Conservation (phyloP, 2,113 vertebrate species). For the Tamias sibiricus region DNA sequence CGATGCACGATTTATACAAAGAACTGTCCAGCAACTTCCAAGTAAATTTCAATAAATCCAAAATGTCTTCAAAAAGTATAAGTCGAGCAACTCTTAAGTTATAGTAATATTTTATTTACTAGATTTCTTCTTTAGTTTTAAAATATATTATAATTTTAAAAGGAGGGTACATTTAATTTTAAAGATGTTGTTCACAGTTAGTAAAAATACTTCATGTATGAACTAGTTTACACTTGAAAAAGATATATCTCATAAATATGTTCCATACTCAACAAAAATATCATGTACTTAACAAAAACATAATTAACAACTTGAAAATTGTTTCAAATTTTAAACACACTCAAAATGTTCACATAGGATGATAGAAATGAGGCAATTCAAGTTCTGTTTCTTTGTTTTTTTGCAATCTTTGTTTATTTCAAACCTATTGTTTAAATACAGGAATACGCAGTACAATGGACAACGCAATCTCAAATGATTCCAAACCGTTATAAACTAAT, state of each 20-base stretch:
- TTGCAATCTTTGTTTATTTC: not conserved
- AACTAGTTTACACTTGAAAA: constrained; percentile 24
- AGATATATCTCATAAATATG: not conserved
- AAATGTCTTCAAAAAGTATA: constrained; percentile 50
- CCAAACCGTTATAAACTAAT: not conserved
- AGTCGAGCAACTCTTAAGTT: not conserved
- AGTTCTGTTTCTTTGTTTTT: not conserved
- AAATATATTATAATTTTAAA: constrained; percentile 13
- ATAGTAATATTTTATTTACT: not conserved
- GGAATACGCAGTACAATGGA: not conserved
- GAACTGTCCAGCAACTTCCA: not conserved
- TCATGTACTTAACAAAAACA: not conserved
- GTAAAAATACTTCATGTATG: not conserved
- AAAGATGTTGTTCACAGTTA: not conserved
- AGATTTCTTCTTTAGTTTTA: constrained; percentile 26
- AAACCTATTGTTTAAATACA: not conserved
- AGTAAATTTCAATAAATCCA: constrained; percentile 38
- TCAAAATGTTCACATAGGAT: not conserved
- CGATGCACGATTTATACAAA: not conserved
- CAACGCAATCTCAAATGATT: fast-evolving
- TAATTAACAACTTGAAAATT: not conserved
- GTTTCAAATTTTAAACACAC: not conserved
- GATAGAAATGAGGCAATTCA: not conserved
- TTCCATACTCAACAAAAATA: not conserved
- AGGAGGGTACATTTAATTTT: constrained; percentile 2